phyloP scores from a whole-genome alignment of 2,888 invertebrate genomes.

The Melitaea athalia region DNA sequence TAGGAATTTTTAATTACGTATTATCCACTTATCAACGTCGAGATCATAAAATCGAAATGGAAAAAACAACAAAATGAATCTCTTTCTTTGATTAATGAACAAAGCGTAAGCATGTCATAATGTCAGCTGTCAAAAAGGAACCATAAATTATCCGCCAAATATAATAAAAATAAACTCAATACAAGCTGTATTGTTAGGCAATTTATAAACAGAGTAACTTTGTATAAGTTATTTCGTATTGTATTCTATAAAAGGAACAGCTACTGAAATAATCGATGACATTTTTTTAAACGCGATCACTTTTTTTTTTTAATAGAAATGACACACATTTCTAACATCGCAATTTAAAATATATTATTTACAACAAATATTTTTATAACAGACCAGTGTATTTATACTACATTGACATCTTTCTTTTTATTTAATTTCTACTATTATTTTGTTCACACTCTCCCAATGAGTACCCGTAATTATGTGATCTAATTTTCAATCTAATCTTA shows the following conservation, averaged over 20 bases:
- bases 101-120: constrained; percentile 42
- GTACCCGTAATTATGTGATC: too few species aligned
- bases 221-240: constrained; percentile 30
- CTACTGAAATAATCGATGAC: constrained; percentile 10
- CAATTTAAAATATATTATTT: too few species aligned
- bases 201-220: constrained; percentile 30
- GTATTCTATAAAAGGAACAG: constrained; percentile 26
- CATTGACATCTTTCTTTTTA: too few species aligned
- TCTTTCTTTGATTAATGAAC: constrained; percentile 45
- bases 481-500: too few species aligned
- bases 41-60: constrained; percentile 31
- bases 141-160: constrained; percentile 43
- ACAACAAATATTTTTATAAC: too few species aligned
- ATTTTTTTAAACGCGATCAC: too few species aligned
- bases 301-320: too few species aligned
- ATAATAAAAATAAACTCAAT: constrained; percentile 36
- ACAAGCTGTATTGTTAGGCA: constrained; percentile 29
- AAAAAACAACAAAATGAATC: constrained; percentile 39
- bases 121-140: constrained; percentile 45
- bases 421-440: too few species aligned
- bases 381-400: too few species aligned
- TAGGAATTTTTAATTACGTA: constrained; percentile 27
- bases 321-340: too few species aligned
- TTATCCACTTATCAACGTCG: constrained; percentile 36
- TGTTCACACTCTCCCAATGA: too few species aligned